These are phyloP conservation scores for Sebastes jordani DNA, from an alignment of 2,797 vertebrate genomes.

Conservation along the genomic window DNA sequence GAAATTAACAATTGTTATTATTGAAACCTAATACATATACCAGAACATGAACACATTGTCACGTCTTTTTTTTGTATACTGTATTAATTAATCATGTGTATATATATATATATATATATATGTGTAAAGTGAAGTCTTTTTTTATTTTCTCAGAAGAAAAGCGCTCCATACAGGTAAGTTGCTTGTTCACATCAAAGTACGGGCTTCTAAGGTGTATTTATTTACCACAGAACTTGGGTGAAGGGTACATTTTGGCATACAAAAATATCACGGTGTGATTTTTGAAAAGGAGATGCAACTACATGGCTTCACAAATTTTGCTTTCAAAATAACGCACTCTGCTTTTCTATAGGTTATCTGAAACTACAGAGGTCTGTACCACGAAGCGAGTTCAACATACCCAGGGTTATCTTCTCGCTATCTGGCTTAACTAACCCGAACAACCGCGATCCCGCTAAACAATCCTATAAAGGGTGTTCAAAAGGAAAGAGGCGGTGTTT, in stretches of 20 bases:
- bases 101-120: too few relatives aligned
- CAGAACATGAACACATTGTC: conserved; percentile 59
- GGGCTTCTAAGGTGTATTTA: not conserved
- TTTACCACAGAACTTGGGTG: not conserved
- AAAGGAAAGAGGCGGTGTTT: too few relatives aligned
- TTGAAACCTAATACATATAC: conserved; percentile 84
- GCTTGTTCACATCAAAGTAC: not conserved
- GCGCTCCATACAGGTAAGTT: not conserved
- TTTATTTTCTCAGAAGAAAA: not conserved
- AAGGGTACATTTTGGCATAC: not conserved
- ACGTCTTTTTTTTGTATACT: conserved; percentile 43
- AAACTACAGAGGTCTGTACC: not conserved
- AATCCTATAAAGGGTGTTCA: too few relatives aligned
- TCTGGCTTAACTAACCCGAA: too few relatives aligned
- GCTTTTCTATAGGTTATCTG: not conserved
- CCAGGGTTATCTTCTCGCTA: too few relatives aligned
- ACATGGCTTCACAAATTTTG: not conserved
- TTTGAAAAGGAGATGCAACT: not conserved
- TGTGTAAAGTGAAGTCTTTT: too few relatives aligned
- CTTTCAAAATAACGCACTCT: not conserved
- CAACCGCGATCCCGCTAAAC: too few relatives aligned
- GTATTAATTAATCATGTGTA: not conserved
- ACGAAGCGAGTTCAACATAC: too few relatives aligned
- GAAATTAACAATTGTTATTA: conserved; percentile 80
- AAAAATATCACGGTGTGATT: not conserved